phyloP scores from a whole-genome alignment of 1,140 invertebrate genomes.

The Psix sp. region DNA sequence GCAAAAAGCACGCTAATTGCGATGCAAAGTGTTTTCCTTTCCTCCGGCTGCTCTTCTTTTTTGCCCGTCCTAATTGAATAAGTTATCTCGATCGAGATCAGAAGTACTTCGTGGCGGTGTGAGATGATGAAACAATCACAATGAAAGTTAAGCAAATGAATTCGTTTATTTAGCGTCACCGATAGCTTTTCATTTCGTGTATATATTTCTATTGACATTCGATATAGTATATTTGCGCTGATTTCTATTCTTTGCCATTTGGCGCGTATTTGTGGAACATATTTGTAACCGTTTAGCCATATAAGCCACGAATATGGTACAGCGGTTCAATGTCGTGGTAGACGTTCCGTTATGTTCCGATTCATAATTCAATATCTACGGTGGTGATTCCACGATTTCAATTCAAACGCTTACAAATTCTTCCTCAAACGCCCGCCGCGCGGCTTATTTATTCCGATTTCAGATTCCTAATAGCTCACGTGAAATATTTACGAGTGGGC shows the following conservation, averaged over 20 bases:
- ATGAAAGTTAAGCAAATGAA: neutral
- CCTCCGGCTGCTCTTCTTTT: too few relatives aligned
- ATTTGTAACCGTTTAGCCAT: conserved; percentile 9
- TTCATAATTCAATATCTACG: conserved; percentile 6
- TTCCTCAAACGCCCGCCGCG: neutral
- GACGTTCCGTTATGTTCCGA: neutral
- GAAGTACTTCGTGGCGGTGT: too few relatives aligned
- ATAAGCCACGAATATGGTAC: too few relatives aligned
- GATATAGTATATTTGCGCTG: neutral
- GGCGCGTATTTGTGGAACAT: neutral
- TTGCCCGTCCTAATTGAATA: too few relatives aligned
- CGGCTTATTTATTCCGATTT: conserved; percentile 25
- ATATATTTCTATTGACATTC: too few relatives aligned
- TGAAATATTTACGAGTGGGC: conserved; percentile 11
- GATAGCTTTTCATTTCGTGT: conserved; percentile 1
- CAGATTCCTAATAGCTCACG: neutral
- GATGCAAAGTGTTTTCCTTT: conserved; percentile 1
- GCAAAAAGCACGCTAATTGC: neutral
- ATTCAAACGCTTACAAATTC: conserved; percentile 12
- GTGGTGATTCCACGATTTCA: neutral
- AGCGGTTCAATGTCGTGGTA: neutral
- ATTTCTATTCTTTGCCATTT: neutral
- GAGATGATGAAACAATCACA: neutral
- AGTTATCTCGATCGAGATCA: too few relatives aligned
- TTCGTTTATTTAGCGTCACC: neutral